A percentile compares a stretch with the other conserved stretches of the same genome.
These are phyloP conservation scores for Tanypteryx hageni DNA, from an alignment of 2,888 invertebrate genomes.

Conservation along the genomic window DNA sequence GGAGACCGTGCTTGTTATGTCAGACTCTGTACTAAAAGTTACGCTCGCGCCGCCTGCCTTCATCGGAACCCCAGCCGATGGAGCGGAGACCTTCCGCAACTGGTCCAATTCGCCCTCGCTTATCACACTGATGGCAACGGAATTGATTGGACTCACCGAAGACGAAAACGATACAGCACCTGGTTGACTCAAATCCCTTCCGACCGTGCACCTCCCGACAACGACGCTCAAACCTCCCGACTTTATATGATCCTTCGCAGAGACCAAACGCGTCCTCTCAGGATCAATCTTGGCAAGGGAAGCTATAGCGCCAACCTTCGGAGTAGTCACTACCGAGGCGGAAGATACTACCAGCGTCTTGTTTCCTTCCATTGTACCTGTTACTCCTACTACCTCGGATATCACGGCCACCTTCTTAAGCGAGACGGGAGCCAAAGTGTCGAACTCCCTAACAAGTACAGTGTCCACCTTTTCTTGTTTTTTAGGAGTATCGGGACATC, in stretches of 20 bases:
- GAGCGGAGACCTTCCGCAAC: conserved; percentile 39
- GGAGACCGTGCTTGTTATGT: conserved; percentile 41
- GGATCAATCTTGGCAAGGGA: conserved; percentile 24
- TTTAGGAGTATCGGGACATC: background rate
- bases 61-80: conserved; percentile 47
- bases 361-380: background rate
- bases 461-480: background rate
- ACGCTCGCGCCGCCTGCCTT: background rate
- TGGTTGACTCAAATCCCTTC: conserved; percentile 40
- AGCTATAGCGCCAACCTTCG: conserved; percentile 42
- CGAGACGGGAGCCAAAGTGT: background rate
- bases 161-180: conserved; percentile 32
- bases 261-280: background rate
- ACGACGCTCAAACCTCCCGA: conserved; percentile 23
- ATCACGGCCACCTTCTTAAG: background rate
- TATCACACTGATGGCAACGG: background rate
- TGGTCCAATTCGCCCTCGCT: background rate
- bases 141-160: conserved; percentile 35
- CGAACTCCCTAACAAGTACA: background rate
- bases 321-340: background rate
- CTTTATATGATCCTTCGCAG: conserved; percentile 6
- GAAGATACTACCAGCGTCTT: background rate
- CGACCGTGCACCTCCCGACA: conserved; percentile 34
- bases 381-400: background rate
- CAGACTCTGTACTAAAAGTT: conserved; percentile 9